These are phyloP conservation scores for Catocala nupta DNA, from an alignment of 2,888 invertebrate species.

Conservation along the genomic window DNA sequence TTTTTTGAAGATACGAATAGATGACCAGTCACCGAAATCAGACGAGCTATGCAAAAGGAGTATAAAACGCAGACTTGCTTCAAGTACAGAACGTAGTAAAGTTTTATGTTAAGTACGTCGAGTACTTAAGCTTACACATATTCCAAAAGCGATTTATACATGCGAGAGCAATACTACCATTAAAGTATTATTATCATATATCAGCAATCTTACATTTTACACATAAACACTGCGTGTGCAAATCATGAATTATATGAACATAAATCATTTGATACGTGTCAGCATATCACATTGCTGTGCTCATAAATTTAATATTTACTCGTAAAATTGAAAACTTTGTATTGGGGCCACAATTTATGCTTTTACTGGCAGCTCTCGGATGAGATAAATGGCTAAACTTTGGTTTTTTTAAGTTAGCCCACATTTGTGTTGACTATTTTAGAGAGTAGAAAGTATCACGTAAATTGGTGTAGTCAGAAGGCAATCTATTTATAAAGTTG, in stretches of 20 bases:
- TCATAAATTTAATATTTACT: constrained; percentile 6
- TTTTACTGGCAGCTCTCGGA: no score
- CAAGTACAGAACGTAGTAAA: no score
- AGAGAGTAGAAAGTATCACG: neutral
- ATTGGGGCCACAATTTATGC: no score
- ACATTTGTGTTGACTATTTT: neutral
- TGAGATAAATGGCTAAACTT: no score
- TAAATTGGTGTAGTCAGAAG: constrained; percentile 21
- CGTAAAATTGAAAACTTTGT: constrained; percentile 6
- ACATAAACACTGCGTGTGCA: neutral
- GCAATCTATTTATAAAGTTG: constrained; percentile 29
- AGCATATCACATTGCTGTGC: neutral
- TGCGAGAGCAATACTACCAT: neutral
- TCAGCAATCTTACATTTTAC: constrained; percentile 4
- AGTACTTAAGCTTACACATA: no score
- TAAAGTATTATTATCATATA: constrained; percentile 1
- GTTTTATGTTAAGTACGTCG: no score
- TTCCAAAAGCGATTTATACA: neutral
- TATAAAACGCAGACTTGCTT: no score
- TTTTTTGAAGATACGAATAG: no score
- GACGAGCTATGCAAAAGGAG: no score
- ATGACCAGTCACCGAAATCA: no score
- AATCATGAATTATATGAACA: constrained; percentile 1
- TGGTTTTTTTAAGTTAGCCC: neutral
- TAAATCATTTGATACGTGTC: constrained; percentile 4